Base-by-base conservation (phyloP, 1,140 invertebrate genomes). In the Drosophila triauraria region DNA sequence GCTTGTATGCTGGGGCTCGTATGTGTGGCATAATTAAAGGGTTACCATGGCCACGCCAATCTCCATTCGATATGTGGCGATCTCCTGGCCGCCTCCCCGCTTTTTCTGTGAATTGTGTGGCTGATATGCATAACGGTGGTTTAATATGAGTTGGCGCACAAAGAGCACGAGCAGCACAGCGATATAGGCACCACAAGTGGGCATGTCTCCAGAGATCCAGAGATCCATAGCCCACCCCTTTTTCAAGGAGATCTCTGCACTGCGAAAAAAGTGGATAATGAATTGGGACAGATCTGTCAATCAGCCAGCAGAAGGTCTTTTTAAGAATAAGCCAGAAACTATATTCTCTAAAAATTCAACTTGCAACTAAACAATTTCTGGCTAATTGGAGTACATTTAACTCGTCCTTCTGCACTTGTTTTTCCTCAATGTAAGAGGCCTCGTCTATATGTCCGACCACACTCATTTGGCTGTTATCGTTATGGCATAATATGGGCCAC, bases 121-220 rank as follows among this genome's bases (percentile, higher is more conserved):
- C 82, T 86, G 84, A 88, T 88, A 87, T 87, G 80, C 84, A 87
- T 87, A 87, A 87, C 83, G 83, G 83, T 80, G 83, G 82, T 87
- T 87, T 87, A 87, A 88, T 87, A 88, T 88, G 86, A 88, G 83
- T 88, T 84, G 83, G 76, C 76, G 76, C 80, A 77, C 62, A 76
- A 88, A 72, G 69, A 71, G 67, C 65, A 30, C 58, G 46, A 59
- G 67, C 67, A 46, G 40, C 62, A 87, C 85, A 79, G 8, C 9
- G 32, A 35, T 35, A 35, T 35, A 35, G 32, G 32, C 32, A 35
- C 47, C 62, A 86, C 85, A 87, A 82, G 82, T 86, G 82, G 82
- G 82, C 83, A 88, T 80, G 76, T 87, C 84, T 78, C 70, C 61
- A 43, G 50, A 59, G 50, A 48, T 64, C 50, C 46, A 38, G 51